A percentile compares a stretch with the other conserved stretches of the same genome.
Evolutionary conservation across 2,888 invertebrate genomes (phyloP).

Genomic region (Hydropsyche betteni): DNA sequence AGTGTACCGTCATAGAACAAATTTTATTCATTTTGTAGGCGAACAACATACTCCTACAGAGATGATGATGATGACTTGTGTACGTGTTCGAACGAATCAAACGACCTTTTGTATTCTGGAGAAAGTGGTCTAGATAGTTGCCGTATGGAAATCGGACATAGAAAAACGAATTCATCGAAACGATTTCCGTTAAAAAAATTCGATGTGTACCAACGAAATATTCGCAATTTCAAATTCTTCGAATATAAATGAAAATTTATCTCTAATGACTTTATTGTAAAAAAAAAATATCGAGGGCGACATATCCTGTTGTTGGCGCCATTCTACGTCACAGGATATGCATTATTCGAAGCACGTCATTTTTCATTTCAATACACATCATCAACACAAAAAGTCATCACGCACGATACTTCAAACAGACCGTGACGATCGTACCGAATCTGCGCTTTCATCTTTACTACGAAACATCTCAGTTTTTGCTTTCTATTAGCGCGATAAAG

Average conservation of each 20-base stretch:
- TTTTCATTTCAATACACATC: background rate
- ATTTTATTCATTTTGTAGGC: slow-evolving; percentile 3
- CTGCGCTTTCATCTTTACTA: background rate
- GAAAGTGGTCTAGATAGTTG: slow-evolving; percentile 36
- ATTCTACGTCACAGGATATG: background rate
- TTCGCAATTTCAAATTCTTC: too few relatives aligned
- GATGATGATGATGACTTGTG: slow-evolving; percentile 9
- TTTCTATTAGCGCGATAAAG: too few relatives aligned
- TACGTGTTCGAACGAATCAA: background rate
- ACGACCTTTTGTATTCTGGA: slow-evolving; percentile 26
- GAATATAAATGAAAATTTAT: too few relatives aligned
- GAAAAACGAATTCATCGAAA: background rate
- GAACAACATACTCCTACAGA: slow-evolving; percentile 4
- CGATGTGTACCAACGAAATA: too few relatives aligned
- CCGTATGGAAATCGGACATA: slow-evolving; percentile 27
- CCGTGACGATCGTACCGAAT: slow-evolving; percentile 14
- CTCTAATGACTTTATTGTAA: too few relatives aligned
- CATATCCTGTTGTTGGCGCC: too few relatives aligned
- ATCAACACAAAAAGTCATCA: slow-evolving; percentile 1
- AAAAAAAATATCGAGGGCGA: too few relatives aligned
- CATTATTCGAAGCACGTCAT: background rate
- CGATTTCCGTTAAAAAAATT: background rate
- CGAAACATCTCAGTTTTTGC: too few relatives aligned
- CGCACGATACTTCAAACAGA: background rate
- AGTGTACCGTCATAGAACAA: too few relatives aligned